Evolutionary conservation across 1,140 invertebrate species (phyloP).

Genomic region (Zaprionus inermis): DNA sequence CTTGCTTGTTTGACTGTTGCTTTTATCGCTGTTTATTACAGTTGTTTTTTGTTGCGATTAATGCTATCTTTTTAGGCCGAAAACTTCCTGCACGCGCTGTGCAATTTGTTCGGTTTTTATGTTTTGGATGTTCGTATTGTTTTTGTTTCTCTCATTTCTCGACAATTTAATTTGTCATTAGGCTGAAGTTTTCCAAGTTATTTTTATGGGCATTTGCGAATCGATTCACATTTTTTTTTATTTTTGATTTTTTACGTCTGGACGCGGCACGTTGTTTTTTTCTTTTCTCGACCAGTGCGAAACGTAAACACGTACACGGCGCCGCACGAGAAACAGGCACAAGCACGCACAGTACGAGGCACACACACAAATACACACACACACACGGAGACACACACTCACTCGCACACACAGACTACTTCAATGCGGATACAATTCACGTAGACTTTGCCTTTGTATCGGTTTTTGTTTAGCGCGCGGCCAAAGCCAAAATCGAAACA

Average conservation of each 20-base stretch:
- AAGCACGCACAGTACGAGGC: conserved; percentile 28
- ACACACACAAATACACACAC: conserved; percentile 8
- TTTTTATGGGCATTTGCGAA: conserved; percentile 60
- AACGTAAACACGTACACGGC: conserved; percentile 68
- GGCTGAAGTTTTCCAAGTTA: conserved; percentile 43
- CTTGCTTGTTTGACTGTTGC: conserved; percentile 51
- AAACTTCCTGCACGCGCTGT: conserved; percentile 67
- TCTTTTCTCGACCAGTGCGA: conserved; percentile 10
- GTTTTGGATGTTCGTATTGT: conserved; percentile 8
- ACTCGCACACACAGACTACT: not conserved
- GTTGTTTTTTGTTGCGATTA: conserved; percentile 32
- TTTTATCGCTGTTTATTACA: conserved; percentile 73
- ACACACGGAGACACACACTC: not conserved
- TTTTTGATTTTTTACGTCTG: conserved; percentile 57
- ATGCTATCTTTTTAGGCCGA: conserved; percentile 47
- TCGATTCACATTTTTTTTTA: conserved; percentile 22
- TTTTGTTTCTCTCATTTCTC: conserved; percentile 26
- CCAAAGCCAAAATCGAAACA: conserved; percentile 62
- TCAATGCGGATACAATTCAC: conserved; percentile 42
- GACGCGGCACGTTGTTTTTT: conserved; percentile 52
- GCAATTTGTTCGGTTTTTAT: conserved; percentile 28
- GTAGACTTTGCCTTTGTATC: conserved; percentile 58
- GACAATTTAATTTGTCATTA: conserved; percentile 79
- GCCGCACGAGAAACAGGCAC: conserved; percentile 19
- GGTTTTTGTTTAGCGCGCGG: conserved; percentile 49